Conservation (phyloP, 64 coral and sea anemone species). For the Montipora foliosa region DNA sequence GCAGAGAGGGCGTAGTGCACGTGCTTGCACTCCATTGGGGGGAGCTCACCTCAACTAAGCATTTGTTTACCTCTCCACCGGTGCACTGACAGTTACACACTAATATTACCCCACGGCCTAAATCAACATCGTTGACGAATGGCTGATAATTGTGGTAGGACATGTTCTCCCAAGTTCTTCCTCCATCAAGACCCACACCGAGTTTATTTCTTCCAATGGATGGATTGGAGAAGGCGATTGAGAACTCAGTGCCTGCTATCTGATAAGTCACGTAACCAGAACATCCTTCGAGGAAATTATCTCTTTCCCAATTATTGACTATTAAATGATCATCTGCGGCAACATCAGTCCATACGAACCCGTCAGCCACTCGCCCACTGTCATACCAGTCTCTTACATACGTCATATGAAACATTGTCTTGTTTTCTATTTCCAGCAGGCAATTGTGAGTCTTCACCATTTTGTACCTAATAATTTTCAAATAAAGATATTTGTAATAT, state of each 20-base stretch:
- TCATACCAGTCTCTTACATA: constrained; percentile 48
- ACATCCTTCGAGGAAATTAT: constrained; percentile 26
- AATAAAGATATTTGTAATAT: no score
- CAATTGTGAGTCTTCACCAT: constrained; percentile 64
- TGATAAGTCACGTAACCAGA: constrained; percentile 55
- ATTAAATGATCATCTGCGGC: neutral
- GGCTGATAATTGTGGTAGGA: constrained; percentile 4
- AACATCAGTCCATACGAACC: constrained; percentile 28
- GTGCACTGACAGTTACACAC: constrained; percentile 50
- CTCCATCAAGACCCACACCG: constrained; percentile 50
- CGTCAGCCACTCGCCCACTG: constrained; percentile 41
- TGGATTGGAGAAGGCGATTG: constrained; percentile 74
- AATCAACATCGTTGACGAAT: neutral
- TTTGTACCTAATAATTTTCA: no score
- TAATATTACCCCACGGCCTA: neutral
- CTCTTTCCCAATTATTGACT: neutral
- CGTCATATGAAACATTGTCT: constrained; percentile 16
- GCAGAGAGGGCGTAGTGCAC: neutral
- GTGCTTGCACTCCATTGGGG: no score
- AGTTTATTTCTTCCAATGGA: constrained; percentile 39
- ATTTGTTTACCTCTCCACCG: constrained; percentile 16
- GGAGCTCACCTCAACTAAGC: neutral
- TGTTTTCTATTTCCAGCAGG: constrained; percentile 37
- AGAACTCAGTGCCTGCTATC: constrained; percentile 25
- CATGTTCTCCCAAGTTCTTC: constrained; percentile 59